Percentiles rank a stretch among this genome's conserved stretches.
phyloP scores from a whole-genome alignment of 2,888 invertebrate species.

The Meloe dianella region DNA sequence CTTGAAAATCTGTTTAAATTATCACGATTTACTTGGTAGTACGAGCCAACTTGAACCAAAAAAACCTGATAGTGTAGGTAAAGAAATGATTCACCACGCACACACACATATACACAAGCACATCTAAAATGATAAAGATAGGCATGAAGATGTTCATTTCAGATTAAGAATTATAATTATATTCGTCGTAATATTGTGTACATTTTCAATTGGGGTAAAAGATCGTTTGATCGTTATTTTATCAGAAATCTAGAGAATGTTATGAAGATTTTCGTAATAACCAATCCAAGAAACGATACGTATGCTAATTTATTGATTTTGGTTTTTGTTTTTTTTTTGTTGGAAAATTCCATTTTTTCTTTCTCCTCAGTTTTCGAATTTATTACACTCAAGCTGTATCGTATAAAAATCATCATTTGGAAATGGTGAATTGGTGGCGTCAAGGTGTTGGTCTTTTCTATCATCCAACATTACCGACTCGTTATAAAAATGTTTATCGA shows the following conservation, averaged over 20 bases:
- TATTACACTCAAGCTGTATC: constrained; percentile 76
- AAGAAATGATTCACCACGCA: too few relatives aligned
- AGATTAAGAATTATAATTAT: constrained; percentile 62
- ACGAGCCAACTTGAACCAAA: too few relatives aligned
- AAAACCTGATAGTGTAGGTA: too few relatives aligned
- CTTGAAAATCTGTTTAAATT: too few relatives aligned
- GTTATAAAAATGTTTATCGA: constrained; percentile 66
- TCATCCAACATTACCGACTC: constrained; percentile 69
- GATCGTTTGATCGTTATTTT: constrained; percentile 62
- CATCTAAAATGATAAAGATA: too few relatives aligned
- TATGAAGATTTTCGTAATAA: constrained; percentile 68
- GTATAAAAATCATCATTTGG: constrained; percentile 64
- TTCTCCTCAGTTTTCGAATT: constrained; percentile 66
- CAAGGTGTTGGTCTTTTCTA: constrained; percentile 67
- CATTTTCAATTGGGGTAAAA: constrained; percentile 72
- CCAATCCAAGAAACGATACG: constrained; percentile 67
- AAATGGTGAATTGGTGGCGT: constrained; percentile 78
- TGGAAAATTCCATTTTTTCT: not conserved
- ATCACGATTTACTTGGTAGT: too few relatives aligned
- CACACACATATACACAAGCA: too few relatives aligned
- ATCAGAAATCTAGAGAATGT: constrained; percentile 64
- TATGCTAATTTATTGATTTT: constrained; percentile 54
- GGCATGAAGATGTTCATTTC: constrained; percentile 26
- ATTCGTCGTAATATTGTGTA: constrained; percentile 70
- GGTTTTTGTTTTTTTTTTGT: too few relatives aligned